Percentiles rank a stretch among this genome's conserved stretches.
These are phyloP conservation scores for Scaptomyza hsui DNA, from an alignment of 1,140 invertebrate species.

Conservation along the genomic window DNA sequence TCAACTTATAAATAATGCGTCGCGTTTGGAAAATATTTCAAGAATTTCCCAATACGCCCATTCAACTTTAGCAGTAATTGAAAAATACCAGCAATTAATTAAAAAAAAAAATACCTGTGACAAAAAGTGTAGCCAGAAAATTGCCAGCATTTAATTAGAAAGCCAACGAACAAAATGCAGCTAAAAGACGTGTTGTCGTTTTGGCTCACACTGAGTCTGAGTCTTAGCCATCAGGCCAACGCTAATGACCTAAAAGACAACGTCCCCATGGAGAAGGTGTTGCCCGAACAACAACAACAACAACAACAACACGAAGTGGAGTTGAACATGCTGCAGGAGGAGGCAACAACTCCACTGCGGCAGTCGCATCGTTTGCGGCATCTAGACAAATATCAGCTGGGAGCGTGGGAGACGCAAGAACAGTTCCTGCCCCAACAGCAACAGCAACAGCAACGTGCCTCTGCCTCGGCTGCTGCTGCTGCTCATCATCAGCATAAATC, in stretches of 20 bases:
- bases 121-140: background rate
- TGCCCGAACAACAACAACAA: constrained; percentile 20
- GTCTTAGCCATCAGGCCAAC: constrained; percentile 22
- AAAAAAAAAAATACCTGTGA: background rate
- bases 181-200: background rate
- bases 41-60: background rate
- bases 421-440: constrained; percentile 11
- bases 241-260: constrained; percentile 55
- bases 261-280: constrained; percentile 42
- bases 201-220: background rate
- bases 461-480: too few relatives aligned
- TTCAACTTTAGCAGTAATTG: constrained; percentile 5
- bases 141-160: constrained; percentile 23
- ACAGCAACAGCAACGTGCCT: background rate
- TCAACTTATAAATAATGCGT: background rate
- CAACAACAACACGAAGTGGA: constrained; percentile 27
- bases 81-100: constrained; percentile 26
- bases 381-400: constrained; percentile 35
- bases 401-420: constrained; percentile 48
- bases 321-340: constrained; percentile 31
- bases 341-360: constrained; percentile 9
- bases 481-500: constrained; percentile 70
- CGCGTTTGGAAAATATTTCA: background rate
- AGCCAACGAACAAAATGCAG: constrained; percentile 29
- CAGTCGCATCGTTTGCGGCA: constrained; percentile 55